Conservation (phyloP, 2,888 invertebrate species). For the Encarsia formosa region DNA sequence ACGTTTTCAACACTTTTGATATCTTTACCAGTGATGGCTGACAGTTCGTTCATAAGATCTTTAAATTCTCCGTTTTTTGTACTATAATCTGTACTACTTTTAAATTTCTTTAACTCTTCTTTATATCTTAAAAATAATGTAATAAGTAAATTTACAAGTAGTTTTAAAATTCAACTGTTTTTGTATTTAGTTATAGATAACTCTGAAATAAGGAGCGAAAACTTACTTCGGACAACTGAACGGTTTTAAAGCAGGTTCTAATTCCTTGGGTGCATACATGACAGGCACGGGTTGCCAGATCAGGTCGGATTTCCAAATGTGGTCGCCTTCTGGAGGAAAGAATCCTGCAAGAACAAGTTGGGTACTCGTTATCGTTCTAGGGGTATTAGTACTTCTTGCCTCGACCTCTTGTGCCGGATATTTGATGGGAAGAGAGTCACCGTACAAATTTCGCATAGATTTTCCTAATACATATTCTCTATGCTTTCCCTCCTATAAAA, state of each 20-base stretch:
- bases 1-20: not conserved
- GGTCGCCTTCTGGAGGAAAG: conserved; percentile 58
- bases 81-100: not conserved
- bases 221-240: not conserved
- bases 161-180: not conserved
- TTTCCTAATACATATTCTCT: too few species aligned
- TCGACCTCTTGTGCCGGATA: conserved; percentile 37
- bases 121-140: not conserved
- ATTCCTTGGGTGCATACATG: not conserved
- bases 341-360: conserved; percentile 65
- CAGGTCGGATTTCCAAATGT: conserved; percentile 57
- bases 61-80: not conserved
- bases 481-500: too few species aligned
- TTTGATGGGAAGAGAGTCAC: too few species aligned
- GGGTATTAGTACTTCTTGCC: conserved; percentile 63
- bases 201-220: not conserved
- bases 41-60: conserved; percentile 2
- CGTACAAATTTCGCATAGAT: too few species aligned
- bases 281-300: conserved; percentile 64
- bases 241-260: not conserved
- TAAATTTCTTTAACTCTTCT: not conserved
- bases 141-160: not conserved
- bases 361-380: conserved; percentile 71
- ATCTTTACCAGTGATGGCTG: conserved; percentile 1
- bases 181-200: not conserved